These are phyloP conservation scores for Dolichopus griseipennis DNA, from an alignment of 2,888 invertebrate species.

Conservation along the genomic window DNA sequence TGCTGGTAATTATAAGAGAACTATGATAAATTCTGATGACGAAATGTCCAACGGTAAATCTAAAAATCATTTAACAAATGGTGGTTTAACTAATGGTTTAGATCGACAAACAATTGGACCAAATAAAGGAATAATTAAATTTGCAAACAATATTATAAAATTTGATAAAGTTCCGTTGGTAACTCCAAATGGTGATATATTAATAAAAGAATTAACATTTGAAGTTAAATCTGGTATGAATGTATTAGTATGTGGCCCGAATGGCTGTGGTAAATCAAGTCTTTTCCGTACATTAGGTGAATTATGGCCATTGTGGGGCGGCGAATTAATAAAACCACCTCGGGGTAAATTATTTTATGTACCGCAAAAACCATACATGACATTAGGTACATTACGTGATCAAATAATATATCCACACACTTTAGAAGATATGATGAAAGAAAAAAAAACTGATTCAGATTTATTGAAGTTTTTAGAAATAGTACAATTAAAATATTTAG, in stretches of 20 bases:
- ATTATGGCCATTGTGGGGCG: slow-evolving; percentile 95
- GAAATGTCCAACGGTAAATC: slow-evolving; percentile 23
- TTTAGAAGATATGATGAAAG: slow-evolving; percentile 68
- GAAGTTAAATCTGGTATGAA: slow-evolving; percentile 93
- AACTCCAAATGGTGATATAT: slow-evolving; percentile 94
- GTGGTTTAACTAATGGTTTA: no score
- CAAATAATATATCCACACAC: slow-evolving; percentile 95
- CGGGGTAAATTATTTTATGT: slow-evolving; percentile 87
- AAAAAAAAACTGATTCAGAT: slow-evolving; percentile 70
- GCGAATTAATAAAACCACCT: slow-evolving; percentile 88
- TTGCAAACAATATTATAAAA: slow-evolving; percentile 79
- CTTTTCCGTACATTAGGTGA: slow-evolving; percentile 93
- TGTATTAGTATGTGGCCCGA: slow-evolving; percentile 94
- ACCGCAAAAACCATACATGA: slow-evolving; percentile 97
- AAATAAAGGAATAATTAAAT: slow-evolving; percentile 69
- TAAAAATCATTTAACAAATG: no score
- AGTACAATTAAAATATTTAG: slow-evolving; percentile 76
- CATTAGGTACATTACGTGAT: slow-evolving; percentile 85
- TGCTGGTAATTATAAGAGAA: slow-evolving; percentile 59
- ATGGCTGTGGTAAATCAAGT: slow-evolving; percentile 97
- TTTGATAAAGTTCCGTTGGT: slow-evolving; percentile 91
- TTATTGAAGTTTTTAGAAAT: slow-evolving; percentile 65
- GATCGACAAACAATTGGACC: slow-evolving; percentile 47
- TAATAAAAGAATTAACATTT: slow-evolving; percentile 79
- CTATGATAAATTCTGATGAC: slow-evolving; percentile 46